Evolutionary conservation across 92 coral and sea anemone species (phyloP).

Genomic region (Porites rus): DNA sequence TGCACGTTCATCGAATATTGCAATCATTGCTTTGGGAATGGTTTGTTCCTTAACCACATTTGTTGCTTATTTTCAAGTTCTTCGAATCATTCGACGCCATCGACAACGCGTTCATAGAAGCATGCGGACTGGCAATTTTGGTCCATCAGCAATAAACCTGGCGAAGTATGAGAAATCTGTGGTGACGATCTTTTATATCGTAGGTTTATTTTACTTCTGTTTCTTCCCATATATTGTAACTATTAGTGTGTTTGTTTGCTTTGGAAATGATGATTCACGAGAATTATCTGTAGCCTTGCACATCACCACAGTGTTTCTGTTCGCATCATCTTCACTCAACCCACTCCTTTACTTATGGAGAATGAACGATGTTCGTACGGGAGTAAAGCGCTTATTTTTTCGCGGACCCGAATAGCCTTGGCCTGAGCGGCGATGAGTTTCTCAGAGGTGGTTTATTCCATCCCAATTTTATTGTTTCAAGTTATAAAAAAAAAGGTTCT

Average conservation of each 20-base stretch:
- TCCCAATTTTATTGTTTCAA: too few species aligned
- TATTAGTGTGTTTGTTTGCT: not conserved
- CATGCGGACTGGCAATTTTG: not conserved
- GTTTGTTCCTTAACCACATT: not conserved
- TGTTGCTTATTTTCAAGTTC: constrained; percentile 2
- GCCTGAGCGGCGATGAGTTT: too few species aligned
- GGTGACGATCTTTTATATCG: not conserved
- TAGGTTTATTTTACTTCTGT: not conserved
- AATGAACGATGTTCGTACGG: constrained; percentile 20
- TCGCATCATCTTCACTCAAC: constrained; percentile 9
- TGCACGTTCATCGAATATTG: too few species aligned
- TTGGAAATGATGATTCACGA: too few species aligned
- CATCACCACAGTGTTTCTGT: not conserved
- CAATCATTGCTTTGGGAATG: not conserved
- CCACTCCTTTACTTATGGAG: constrained; percentile 28
- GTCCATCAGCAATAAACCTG: constrained; percentile 18
- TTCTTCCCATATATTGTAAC: not conserved
- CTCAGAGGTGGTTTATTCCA: too few species aligned
- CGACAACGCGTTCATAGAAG: not conserved
- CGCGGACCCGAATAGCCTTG: too few species aligned
- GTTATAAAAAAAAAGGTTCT: too few species aligned
- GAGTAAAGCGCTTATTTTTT: not conserved
- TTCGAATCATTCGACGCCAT: constrained; percentile 15
- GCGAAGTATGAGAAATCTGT: constrained; percentile 25
- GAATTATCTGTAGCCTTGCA: not conserved